Base-by-base conservation (phyloP, 1,140 invertebrate species). In the Copidosoma floridanum region DNA sequence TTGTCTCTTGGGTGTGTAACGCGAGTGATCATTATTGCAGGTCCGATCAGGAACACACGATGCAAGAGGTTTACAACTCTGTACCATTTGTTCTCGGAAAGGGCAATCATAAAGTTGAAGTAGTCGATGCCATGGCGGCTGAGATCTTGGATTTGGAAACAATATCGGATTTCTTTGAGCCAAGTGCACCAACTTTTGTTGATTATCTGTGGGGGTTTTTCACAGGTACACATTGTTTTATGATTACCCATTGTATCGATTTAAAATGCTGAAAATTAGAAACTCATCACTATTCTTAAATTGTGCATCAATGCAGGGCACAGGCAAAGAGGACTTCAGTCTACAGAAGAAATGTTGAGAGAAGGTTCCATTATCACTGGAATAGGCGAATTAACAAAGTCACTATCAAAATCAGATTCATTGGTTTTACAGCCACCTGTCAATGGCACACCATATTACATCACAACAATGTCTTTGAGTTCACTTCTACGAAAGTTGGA, bases 141-240 rank as follows among this genome's bases (percentile, higher is more conserved):
- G 86, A 90, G 64, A 82, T 90, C 57, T 81, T 92, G 79, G 89
- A 92, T 68, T 81, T 92, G 79, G 89, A 91, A 72, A 85, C 89
- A 2, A 85, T 91, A 57, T 87, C 88, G 29, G 87, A 91, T 73
- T 83, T 85, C 58, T 92, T 90, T 79, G 86, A 90, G 70, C 87
- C 88, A 20, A 86, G 85, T 68, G 82, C 82, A 2, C 84, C 87
- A 12, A 86, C 85, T 27, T 81, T 91, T 27, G 84, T 87, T 53
- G 88, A 91, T 77, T 87, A 90, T 73, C 77, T 92, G n/a, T 90
- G 89, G 84, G 88, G 88, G 11, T 91, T 90, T 76, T 88, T 90
- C 69, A 86, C 85, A 51, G 89, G 89, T 69, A 65, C 54, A 38
- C 56, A 21, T 12, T 40, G 51, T 37, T 37, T 29, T 32, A 27